Evolutionary conservation across 2,888 invertebrate genomes (phyloP), one percentile per base, ranked within the genome.

Genomic region (Ectemnius lituratus): DNA sequence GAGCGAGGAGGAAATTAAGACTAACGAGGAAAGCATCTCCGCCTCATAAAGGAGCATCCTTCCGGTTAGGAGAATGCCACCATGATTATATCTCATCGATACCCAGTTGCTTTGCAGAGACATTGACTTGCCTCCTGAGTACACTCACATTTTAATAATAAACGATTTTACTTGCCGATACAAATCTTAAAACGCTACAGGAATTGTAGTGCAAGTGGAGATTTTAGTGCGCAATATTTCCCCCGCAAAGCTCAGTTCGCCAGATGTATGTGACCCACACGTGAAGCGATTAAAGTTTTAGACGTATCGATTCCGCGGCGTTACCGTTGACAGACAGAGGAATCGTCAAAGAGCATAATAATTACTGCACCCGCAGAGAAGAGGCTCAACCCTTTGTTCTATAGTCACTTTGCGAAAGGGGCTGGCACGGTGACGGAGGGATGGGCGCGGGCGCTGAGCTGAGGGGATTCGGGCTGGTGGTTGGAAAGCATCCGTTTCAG

Each of bases 271-370:
- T 78, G 70, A 83, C 68, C 72, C 73, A 73, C 74, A 79, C 84
- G 74, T 62, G 73, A 79, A 83, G 84, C 86, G 84, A 88, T 88
- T 89, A 89, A 88, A 88, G 84, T 87, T 89, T 88, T 86, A 88
- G 85, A 85, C 87, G 87, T 89, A 90, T 90, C 88, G 88, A 89
- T 89, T 89, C 85, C 83, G 81, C 76, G 82, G 83, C 85, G 82
- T 84, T 81, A 83, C 75, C 87, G 85, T 86, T 89, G 88, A 89
- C 88, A 89, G 89, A 88, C 88, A 87, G 86, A 86, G 86, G 86
- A 87, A 88, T 88, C 88, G 89, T 89, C 89, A 89, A 89, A 89
- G 89, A 89, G 89, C 89, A 89, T 89, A 89, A 90, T 90, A 89
- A 90, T 90, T 89, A 89, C 90, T 88, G 87, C 85, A 87, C 88